Conservation (phyloP, 2,888 invertebrate genomes). For the Vesta saturnalis region DNA sequence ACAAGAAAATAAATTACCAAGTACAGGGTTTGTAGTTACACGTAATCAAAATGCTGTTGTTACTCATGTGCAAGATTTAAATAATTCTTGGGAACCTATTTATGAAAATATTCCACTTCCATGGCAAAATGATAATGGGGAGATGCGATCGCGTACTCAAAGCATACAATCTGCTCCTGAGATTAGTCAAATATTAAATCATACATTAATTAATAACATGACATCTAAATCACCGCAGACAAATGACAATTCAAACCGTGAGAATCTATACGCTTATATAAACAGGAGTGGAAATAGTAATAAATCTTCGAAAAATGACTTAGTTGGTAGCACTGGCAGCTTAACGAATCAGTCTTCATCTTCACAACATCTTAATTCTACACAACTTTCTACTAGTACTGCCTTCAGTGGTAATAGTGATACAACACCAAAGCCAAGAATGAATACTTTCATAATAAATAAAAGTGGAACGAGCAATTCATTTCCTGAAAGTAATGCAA, state of each 20-base stretch:
- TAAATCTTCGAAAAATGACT: constrained; percentile 48
- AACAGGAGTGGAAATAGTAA: constrained; percentile 40
- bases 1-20: constrained; percentile 59
- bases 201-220: constrained; percentile 52
- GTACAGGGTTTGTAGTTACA: constrained; percentile 64
- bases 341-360: constrained; percentile 38
- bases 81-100: constrained; percentile 75
- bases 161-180: constrained; percentile 80
- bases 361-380: constrained; percentile 42
- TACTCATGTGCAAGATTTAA: constrained; percentile 56
- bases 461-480: constrained; percentile 38
- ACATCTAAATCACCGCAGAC: constrained; percentile 43
- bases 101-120: constrained; percentile 84
- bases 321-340: constrained; percentile 43
- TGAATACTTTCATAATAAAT: constrained; percentile 52
- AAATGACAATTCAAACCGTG: constrained; percentile 49
- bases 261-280: constrained; percentile 59
- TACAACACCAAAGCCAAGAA: constrained; percentile 32
- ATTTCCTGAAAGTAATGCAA: constrained; percentile 36
- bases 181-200: constrained; percentile 58
- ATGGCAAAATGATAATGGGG: constrained; percentile 64
- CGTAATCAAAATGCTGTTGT: constrained; percentile 61
- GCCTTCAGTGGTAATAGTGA: constrained; percentile 17
- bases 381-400: constrained; percentile 22
- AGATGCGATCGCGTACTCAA: constrained; percentile 67